Conservation (phyloP, 2,797 vertebrate species). For the Galaxias olidus region DNA sequence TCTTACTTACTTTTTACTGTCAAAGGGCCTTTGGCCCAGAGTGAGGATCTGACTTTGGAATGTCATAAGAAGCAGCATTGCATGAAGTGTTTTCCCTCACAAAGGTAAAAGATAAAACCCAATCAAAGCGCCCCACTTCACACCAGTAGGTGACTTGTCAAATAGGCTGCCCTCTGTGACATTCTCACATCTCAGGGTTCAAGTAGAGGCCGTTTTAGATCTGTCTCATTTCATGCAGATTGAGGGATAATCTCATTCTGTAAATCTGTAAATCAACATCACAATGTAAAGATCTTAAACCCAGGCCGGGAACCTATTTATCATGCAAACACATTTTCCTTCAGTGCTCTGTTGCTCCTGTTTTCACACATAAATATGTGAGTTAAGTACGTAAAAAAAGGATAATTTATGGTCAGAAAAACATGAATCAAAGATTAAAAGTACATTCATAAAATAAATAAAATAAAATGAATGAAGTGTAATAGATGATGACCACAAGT, state of each 20-base stretch:
- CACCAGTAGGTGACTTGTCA: constrained; percentile 76
- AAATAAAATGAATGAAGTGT: no score
- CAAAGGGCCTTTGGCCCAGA: constrained; percentile 11
- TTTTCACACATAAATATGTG: constrained; percentile 71
- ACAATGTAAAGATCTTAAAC: constrained; percentile 77
- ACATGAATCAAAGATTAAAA: no score
- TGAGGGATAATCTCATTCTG: constrained; percentile 78
- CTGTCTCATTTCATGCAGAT: constrained; percentile 79
- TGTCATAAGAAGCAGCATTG: constrained; percentile 18
- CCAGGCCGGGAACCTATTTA: constrained; percentile 75
- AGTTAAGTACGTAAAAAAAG: no score
- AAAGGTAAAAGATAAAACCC: constrained; percentile 75
- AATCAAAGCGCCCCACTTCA: constrained; percentile 71
- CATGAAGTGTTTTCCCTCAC: constrained; percentile 52
- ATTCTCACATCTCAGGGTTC: constrained; percentile 79
- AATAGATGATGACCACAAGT: no score
- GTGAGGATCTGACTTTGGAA: constrained; percentile 37
- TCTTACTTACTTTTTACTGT: neutral
- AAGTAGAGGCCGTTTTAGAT: constrained; percentile 81
- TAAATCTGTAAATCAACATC: constrained; percentile 74
- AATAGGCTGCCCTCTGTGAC: constrained; percentile 77
- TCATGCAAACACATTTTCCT: constrained; percentile 76
- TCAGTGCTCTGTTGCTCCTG: constrained; percentile 54
- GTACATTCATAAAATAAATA: no score
- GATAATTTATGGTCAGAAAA: no score